Base-by-base conservation (phyloP, 2,888 invertebrate species). In the Thelaira solivaga region DNA sequence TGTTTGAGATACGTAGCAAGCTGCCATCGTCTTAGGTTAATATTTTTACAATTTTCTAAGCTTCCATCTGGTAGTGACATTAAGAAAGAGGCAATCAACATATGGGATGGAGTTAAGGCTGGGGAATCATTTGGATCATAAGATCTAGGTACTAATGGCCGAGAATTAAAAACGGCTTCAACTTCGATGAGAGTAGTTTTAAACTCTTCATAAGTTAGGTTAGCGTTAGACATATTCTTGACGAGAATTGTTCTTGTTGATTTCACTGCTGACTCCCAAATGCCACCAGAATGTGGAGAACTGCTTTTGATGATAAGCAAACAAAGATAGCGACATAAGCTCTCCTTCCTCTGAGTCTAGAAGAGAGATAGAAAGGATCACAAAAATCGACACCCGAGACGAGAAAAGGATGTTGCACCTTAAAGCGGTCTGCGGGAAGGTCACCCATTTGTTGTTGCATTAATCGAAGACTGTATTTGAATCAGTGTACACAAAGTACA, bases 61-160 rank as follows among this genome's bases (percentile, higher is more conserved):
- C 24, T 29, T 61, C 34, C 13, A 4, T 64, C 39, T 1, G 49
- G 39, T 8, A 51, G 8, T 1, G 64, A 13, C 1, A 64, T 4
- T 10, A 62, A 10, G 1, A 36, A 49, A 8, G 76, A 11, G 13
- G 29, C 49, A 67, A 29, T 80, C 73, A 49, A 39, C 18, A 51
- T 10, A 11, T 39, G 49, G 0, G n/a, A 16, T 24, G 49, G 64
- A 7, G 49, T 26, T n/a, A 62, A 16, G 5, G 47, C 62, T 13
- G 22, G 22, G 4, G 22, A 2, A 34, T 34, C 34, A 26, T 31
- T 31, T 8, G 31, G 31, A 2, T 31, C 31, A 3, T 31, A 6
- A 8, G 31, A 31, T 31, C 20, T 22, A 0, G 49, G 24, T 8
- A 49, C 39, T 5, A 49, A 4, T 18, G 29, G 51, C 7, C 18